Percentiles rank a stretch among this genome's conserved stretches.
phyloP scores from a whole-genome alignment of 2,888 invertebrate species.

The Eupelmus urozonus region DNA sequence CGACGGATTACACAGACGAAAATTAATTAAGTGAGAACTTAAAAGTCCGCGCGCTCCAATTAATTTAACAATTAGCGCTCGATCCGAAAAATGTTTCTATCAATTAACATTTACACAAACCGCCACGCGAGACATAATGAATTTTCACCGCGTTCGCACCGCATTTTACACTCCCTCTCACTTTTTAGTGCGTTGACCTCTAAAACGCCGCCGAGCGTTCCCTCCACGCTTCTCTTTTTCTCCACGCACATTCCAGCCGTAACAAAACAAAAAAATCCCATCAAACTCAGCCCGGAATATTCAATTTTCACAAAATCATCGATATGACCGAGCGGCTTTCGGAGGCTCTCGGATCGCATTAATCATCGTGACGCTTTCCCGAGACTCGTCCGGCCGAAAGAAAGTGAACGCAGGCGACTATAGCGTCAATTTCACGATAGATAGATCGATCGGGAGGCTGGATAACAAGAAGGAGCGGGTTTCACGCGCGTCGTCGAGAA shows the following conservation, averaged over 20 bases:
- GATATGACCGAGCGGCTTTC: conserved; percentile 1
- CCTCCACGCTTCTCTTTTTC: background rate
- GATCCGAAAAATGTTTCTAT: too few species aligned
- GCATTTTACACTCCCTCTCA: too few species aligned
- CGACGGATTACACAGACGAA: too few species aligned
- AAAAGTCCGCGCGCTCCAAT: too few species aligned
- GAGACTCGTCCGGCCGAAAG: background rate
- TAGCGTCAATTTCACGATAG: conserved; percentile 35
- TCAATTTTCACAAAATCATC: background rate
- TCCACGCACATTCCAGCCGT: background rate
- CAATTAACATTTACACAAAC: too few species aligned
- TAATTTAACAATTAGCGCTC: too few species aligned
- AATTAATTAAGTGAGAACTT: too few species aligned
- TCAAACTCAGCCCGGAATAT: too few species aligned
- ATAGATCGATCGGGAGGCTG: background rate
- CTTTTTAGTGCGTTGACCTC: background rate
- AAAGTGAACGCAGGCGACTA: conserved; percentile 39
- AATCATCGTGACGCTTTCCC: conserved; percentile 46
- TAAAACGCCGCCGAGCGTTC: background rate
- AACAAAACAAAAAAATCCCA: background rate
- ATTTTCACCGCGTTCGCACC: too few species aligned
- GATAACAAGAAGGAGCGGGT: background rate
- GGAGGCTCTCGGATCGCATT: conserved; percentile 7
- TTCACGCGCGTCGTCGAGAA: background rate
- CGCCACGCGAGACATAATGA: too few species aligned